Conservation (phyloP, 2,113 vertebrate genomes). For the Muscicapa adusta region DNA sequence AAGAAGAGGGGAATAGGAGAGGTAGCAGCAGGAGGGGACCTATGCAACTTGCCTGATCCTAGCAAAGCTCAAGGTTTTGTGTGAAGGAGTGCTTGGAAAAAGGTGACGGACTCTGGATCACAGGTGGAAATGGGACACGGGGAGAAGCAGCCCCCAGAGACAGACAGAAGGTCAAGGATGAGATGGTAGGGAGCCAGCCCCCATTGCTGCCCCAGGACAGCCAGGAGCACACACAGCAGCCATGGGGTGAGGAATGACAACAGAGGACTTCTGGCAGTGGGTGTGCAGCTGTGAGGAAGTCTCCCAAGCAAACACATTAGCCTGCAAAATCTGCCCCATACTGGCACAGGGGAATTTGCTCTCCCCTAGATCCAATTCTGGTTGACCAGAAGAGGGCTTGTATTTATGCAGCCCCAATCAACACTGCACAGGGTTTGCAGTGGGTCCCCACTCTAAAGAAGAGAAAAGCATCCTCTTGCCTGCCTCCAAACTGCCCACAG, state of each 20-base stretch:
- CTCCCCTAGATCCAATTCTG: not conserved
- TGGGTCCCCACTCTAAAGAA: not conserved
- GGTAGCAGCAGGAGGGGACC: not conserved
- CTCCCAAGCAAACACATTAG: not conserved
- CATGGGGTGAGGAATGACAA: not conserved
- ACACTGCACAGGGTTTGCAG: not conserved
- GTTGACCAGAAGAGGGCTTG: not conserved
- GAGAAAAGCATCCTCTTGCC: not conserved
- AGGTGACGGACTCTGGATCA: not conserved
- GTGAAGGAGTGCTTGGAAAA: not conserved
- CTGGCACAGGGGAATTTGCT: not conserved
- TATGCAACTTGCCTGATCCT: too few species aligned
- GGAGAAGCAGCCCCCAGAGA: not conserved
- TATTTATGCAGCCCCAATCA: not conserved
- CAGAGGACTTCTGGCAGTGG: not conserved
- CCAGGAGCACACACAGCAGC: not conserved
- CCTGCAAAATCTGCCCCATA: not conserved
- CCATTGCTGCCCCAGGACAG: not conserved
- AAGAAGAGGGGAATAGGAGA: not conserved
- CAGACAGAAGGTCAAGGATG: not conserved
- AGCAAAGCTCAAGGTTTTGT: not conserved
- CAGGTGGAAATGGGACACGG: not conserved
- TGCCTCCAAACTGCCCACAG: not conserved
- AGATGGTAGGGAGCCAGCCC: not conserved
- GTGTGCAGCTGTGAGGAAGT: not conserved